phyloP scores from a whole-genome alignment of 2,888 invertebrate genomes.

The Luperina testacea region DNA sequence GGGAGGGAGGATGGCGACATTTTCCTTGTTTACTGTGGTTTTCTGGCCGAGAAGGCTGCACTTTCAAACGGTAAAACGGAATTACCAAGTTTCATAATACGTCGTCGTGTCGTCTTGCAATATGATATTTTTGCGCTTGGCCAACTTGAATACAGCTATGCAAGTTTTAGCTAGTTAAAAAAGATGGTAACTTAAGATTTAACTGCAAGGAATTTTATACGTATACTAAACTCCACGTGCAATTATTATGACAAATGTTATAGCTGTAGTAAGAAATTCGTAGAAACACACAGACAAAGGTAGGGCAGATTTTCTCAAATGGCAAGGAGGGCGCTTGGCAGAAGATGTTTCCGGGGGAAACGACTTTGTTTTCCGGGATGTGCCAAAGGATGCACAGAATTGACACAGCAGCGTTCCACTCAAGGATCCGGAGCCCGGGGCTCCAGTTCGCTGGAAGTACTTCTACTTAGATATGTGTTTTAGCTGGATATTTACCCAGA shows the following conservation, averaged over 20 bases:
- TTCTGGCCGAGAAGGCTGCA: background rate
- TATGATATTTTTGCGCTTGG: background rate
- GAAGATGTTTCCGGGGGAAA: background rate
- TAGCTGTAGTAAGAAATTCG: background rate
- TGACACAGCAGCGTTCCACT: background rate
- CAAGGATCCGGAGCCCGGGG: background rate
- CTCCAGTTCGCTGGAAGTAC: background rate
- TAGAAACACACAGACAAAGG: background rate
- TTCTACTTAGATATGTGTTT: background rate
- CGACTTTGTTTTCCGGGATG: background rate
- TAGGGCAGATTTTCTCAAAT: background rate
- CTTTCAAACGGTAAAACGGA: background rate
- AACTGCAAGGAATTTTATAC: background rate
- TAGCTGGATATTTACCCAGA: background rate
- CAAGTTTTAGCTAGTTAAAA: background rate
- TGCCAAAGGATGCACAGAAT: background rate
- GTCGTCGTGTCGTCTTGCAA: background rate
- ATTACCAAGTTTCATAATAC: conserved; percentile 12
- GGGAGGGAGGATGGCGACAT: background rate
- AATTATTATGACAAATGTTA: background rate
- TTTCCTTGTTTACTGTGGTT: conserved; percentile 21
- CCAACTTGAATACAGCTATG: background rate
- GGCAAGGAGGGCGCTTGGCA: conserved; percentile 6
- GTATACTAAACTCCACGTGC: too few species aligned
- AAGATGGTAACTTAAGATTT: background rate